Evolutionary conservation across 2,113 vertebrate genomes (phyloP).

Genomic region (Cairina moschata): DNA sequence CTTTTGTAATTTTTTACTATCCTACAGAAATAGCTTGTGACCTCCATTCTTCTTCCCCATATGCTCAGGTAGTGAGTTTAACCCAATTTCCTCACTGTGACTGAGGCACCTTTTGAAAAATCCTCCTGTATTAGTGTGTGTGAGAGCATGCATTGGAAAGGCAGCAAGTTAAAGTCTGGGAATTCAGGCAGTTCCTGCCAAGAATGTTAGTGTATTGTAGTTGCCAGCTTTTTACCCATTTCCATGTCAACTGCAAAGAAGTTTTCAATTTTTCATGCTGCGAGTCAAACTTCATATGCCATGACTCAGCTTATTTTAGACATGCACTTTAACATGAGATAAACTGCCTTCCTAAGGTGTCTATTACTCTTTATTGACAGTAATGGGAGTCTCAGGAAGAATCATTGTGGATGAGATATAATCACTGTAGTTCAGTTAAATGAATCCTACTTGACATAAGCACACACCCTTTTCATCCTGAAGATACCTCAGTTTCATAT

Average conservation of each 20-base stretch:
- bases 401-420: not conserved
- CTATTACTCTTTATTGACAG: constrained; percentile 31
- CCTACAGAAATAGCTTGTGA: not conserved
- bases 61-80: not conserved
- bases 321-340: not conserved
- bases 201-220: not conserved
- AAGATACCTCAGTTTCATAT: not conserved
- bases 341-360: not conserved
- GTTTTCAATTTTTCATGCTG: not conserved
- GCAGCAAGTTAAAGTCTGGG: not conserved
- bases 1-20: not conserved
- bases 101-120: not conserved
- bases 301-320: not conserved
- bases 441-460: not conserved
- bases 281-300: not conserved
- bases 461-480: not conserved
- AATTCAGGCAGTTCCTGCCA: not conserved
- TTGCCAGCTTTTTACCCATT: not conserved
- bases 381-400: not conserved
- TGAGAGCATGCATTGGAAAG: not conserved
- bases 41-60: not conserved
- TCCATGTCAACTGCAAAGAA: not conserved
- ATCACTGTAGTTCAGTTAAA: not conserved
- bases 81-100: not conserved
- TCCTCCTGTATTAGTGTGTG: not conserved